A percentile compares a stretch with the other conserved stretches of the same genome.
phyloP scores from a whole-genome alignment of 2,888 invertebrate genomes.

The Noctuana brunneofusca region DNA sequence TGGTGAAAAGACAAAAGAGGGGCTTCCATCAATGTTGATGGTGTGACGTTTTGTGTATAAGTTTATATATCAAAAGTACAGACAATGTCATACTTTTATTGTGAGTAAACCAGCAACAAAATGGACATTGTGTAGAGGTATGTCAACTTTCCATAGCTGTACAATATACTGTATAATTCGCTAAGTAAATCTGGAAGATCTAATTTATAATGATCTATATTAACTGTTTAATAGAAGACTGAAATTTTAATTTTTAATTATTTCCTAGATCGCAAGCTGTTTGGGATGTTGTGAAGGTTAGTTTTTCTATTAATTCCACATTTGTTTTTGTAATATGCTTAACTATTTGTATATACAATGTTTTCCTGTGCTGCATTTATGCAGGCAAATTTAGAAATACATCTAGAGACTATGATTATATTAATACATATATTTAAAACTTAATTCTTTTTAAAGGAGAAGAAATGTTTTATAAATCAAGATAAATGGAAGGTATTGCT shows the following conservation, averaged over 20 bases:
- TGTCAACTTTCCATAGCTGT: conserved; percentile 62
- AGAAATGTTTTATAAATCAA: background rate
- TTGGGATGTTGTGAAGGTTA: conserved; percentile 50
- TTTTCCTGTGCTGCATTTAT: conserved; percentile 26
- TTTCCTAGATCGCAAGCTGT: conserved; percentile 56
- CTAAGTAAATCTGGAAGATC: conserved; percentile 63
- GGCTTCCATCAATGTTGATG: conserved; percentile 13
- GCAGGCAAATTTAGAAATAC: conserved; percentile 46
- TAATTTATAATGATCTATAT: conserved; percentile 63
- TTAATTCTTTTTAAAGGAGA: conserved; percentile 9
- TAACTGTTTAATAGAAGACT: conserved; percentile 78
- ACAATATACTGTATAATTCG: conserved; percentile 71
- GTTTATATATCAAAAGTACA: background rate
- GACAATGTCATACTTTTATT: background rate
- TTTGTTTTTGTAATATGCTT: conserved; percentile 22
- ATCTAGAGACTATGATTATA: conserved; percentile 40
- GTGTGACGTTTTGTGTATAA: background rate
- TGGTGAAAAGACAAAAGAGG: background rate
- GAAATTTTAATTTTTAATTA: conserved; percentile 71
- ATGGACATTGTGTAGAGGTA: conserved; percentile 34
- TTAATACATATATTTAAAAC: conserved; percentile 11
- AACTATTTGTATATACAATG: conserved; percentile 40
- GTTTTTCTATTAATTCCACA: conserved; percentile 44
- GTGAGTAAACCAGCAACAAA: conserved; percentile 3
- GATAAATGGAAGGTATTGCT: conserved; percentile 49